These are phyloP conservation scores for Actias luna DNA, from an alignment of 2,888 invertebrate species.

Conservation along the genomic window DNA sequence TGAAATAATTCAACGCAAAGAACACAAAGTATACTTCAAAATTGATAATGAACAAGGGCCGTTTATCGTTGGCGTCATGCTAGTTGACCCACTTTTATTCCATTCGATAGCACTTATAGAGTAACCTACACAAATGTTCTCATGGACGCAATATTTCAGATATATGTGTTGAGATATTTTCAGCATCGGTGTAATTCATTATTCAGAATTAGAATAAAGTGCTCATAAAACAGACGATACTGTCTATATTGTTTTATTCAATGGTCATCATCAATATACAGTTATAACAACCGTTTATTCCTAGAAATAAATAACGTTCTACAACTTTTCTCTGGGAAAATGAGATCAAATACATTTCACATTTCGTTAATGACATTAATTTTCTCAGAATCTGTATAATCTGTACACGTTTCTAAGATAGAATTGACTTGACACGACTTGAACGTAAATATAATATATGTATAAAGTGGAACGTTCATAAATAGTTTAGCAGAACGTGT, in stretches of 20 bases:
- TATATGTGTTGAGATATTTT: slow-evolving; percentile 47
- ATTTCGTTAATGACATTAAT: neutral
- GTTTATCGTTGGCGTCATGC: slow-evolving; percentile 76
- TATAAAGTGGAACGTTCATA: neutral
- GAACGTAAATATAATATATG: neutral
- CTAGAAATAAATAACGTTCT: slow-evolving; percentile 17
- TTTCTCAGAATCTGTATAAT: slow-evolving; percentile 2
- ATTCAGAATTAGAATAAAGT: slow-evolving; percentile 41
- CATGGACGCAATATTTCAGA: slow-evolving; percentile 51
- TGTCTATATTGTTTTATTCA: slow-evolving; percentile 41
- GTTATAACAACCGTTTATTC: slow-evolving; percentile 35
- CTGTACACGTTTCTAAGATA: slow-evolving; percentile 1
- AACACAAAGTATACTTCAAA: slow-evolving; percentile 35
- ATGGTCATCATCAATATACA: slow-evolving; percentile 41
- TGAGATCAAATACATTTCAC: slow-evolving; percentile 6
- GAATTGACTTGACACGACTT: slow-evolving; percentile 6
- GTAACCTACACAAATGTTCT: slow-evolving; percentile 56
- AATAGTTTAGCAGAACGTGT: neutral
- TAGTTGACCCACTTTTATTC: slow-evolving; percentile 73
- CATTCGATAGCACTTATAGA: slow-evolving; percentile 70
- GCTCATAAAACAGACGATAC: slow-evolving; percentile 40
- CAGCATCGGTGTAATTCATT: slow-evolving; percentile 38
- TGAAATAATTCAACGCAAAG: slow-evolving; percentile 18
- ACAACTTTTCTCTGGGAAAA: slow-evolving; percentile 7
- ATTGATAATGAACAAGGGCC: slow-evolving; percentile 74